Evolutionary conservation across 2,797 vertebrate species (phyloP).

Genomic region (Mus spretus): DNA sequence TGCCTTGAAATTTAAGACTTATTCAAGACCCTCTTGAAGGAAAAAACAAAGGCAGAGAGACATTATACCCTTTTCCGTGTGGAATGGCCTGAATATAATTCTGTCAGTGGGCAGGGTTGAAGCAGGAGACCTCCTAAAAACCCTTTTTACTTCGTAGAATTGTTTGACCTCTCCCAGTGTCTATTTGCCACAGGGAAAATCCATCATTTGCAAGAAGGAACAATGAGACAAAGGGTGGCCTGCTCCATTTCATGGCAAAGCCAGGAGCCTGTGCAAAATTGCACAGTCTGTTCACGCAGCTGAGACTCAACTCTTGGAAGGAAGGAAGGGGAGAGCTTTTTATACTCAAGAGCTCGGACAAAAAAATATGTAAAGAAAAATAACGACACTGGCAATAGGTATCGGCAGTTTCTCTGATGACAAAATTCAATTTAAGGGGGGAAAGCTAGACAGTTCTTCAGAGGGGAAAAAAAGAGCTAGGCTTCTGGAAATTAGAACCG

Average conservation of each 20-base stretch:
- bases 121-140: not conserved
- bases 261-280: conserved; percentile 58
- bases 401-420: conserved; percentile 77
- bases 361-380: conserved; percentile 82
- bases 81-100: not conserved
- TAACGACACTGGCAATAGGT: conserved; percentile 71
- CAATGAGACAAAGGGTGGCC: conserved; percentile 34
- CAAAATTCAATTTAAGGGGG: conserved; percentile 80
- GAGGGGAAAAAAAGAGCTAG: conserved; percentile 53
- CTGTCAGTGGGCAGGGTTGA: conserved; percentile 22
- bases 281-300: conserved; percentile 67
- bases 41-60: not conserved
- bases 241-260: not conserved
- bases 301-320: conserved; percentile 68
- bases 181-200: conserved; percentile 60
- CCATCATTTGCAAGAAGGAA: conserved; percentile 36
- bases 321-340: conserved; percentile 62
- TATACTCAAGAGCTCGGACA: conserved; percentile 72
- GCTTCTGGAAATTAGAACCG: conserved; percentile 78
- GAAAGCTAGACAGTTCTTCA: conserved; percentile 74
- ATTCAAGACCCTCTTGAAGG: conserved; percentile 43
- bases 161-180: not conserved
- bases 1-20: conserved; percentile 60
- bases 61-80: not conserved
- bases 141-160: conserved; percentile 28